phyloP scores from a whole-genome alignment of 2,113 vertebrate genomes.

The Leucosticte australis region DNA sequence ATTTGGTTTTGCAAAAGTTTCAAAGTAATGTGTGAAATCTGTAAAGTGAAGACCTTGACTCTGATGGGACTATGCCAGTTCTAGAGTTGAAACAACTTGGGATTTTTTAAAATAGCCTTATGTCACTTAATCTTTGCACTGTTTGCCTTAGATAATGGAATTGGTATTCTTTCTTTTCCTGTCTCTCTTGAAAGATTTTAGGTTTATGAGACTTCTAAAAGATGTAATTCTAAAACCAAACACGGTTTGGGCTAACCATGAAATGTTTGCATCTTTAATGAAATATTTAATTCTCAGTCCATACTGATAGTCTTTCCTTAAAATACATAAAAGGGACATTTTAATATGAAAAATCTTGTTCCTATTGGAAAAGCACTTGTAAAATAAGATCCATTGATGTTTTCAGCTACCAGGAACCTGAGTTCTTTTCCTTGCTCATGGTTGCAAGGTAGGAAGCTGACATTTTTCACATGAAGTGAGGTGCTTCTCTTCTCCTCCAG shows the following conservation, averaged over 20 bases:
- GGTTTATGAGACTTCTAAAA: neutral
- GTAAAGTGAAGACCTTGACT: neutral
- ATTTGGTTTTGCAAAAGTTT: neutral
- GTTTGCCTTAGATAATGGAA: neutral
- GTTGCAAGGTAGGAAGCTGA: neutral
- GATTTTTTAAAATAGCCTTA: neutral
- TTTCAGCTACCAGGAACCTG: neutral
- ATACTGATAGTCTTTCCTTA: neutral
- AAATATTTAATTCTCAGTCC: neutral
- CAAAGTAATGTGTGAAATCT: neutral
- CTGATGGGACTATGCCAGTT: neutral
- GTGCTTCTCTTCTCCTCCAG: neutral
- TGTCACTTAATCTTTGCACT: neutral
- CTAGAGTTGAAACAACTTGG: neutral
- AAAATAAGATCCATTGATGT: neutral
- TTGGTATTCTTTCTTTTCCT: neutral
- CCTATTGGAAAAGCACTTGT: neutral
- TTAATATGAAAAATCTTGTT: neutral
- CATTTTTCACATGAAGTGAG: neutral
- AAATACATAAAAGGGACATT: neutral
- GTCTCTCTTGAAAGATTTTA: neutral
- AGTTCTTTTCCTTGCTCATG: neutral
- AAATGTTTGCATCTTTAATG: neutral
- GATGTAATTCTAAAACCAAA: neutral
- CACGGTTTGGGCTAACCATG: neutral